Percentiles rank a stretch among this genome's conserved stretches.
Evolutionary conservation across 2,113 vertebrate species (phyloP).

Genomic region (human): GRCh38 chr3:182585501-182586000

Average conservation of each 20-base stretch:
- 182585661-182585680: neutral
- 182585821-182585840: neutral
- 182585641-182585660: neutral
- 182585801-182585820: neutral
- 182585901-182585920: neutral
- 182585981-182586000: neutral
- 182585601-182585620: neutral
- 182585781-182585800: neutral
- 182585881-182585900: neutral
- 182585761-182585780: neutral
- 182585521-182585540: neutral
- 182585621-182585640: neutral
- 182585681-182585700: conserved; percentile 2
- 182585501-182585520: neutral
- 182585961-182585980: neutral
- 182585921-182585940: neutral
- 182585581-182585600: neutral
- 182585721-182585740: neutral
- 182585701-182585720: neutral
- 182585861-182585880: neutral
- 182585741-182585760: neutral
- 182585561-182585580: neutral
- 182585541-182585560: neutral
- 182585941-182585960: neutral
- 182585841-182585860: neutral